Percentiles rank a stretch among this genome's conserved stretches.
These are phyloP conservation scores for Morinoia aosen DNA, from an alignment of 2,888 invertebrate genomes.

Conservation along the genomic window DNA sequence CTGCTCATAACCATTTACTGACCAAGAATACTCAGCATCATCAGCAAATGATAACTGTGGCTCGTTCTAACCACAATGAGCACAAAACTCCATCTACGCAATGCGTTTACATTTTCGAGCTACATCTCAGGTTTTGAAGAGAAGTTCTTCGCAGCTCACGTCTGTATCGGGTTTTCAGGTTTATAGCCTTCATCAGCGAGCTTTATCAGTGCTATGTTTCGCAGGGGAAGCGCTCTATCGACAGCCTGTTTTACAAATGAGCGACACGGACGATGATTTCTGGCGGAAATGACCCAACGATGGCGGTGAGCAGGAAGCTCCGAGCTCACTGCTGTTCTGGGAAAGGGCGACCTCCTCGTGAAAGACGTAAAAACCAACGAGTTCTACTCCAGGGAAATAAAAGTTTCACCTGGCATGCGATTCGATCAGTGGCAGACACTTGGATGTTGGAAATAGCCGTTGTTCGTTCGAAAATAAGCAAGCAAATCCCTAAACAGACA, in stretches of 20 bases:
- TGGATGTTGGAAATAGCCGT: too few species aligned
- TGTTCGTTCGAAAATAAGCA: too few species aligned
- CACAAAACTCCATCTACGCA: not conserved
- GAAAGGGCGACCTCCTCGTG: not conserved
- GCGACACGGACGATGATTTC: conserved; percentile 24
- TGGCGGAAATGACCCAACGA: not conserved
- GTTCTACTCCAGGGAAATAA: not conserved
- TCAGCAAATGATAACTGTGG: too few species aligned
- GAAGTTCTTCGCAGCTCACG: not conserved
- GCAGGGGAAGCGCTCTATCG: not conserved
- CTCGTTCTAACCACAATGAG: not conserved
- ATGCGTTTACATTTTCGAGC: not conserved
- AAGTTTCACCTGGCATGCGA: not conserved
- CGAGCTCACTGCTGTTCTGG: not conserved
- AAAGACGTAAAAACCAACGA: not conserved
- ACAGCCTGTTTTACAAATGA: conserved; percentile 32
- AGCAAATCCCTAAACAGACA: too few species aligned
- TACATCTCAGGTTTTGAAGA: not conserved
- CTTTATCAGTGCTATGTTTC: not conserved
- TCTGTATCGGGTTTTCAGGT: conserved; percentile 7
- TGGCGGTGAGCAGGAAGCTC: not conserved
- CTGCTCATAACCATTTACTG: not conserved
- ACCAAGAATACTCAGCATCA: too few species aligned
- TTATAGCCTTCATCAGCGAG: not conserved
- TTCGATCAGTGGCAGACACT: not conserved